phyloP scores from a whole-genome alignment of 1,140 invertebrate genomes.

The Vanessa tameamea region DNA sequence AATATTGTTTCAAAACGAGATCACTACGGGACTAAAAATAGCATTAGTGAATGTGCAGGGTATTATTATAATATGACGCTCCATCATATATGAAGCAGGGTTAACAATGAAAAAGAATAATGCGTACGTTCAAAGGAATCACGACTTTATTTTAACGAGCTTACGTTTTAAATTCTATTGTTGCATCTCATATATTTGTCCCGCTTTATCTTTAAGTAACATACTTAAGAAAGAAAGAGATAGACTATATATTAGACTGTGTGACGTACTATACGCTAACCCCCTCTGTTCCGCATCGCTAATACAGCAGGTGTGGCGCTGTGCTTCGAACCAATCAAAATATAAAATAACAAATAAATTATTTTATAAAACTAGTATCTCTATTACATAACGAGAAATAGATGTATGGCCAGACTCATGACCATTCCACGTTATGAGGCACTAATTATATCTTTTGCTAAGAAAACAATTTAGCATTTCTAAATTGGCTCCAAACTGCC shows the following conservation, averaged over 20 bases:
- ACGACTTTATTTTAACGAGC: not conserved
- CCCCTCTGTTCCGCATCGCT: not conserved
- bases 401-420: no score
- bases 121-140: not conserved
- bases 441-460: no score
- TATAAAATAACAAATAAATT: not conserved
- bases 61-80: slow-evolving; percentile 12
- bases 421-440: no score
- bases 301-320: not conserved
- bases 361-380: not conserved
- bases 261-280: not conserved
- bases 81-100: slow-evolving; percentile 1
- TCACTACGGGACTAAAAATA: slow-evolving; percentile 1
- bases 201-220: not conserved
- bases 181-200: not conserved
- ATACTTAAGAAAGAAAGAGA: not conserved
- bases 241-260: no score
- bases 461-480: no score
- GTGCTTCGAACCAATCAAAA: not conserved
- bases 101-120: slow-evolving; percentile 10
- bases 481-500: no score
- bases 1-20: not conserved
- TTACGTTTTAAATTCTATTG: not conserved
- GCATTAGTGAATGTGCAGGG: slow-evolving; percentile 2
- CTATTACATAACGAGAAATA: no score